Conservation (phyloP, 2,888 invertebrate species). For the Acleris laterana region DNA sequence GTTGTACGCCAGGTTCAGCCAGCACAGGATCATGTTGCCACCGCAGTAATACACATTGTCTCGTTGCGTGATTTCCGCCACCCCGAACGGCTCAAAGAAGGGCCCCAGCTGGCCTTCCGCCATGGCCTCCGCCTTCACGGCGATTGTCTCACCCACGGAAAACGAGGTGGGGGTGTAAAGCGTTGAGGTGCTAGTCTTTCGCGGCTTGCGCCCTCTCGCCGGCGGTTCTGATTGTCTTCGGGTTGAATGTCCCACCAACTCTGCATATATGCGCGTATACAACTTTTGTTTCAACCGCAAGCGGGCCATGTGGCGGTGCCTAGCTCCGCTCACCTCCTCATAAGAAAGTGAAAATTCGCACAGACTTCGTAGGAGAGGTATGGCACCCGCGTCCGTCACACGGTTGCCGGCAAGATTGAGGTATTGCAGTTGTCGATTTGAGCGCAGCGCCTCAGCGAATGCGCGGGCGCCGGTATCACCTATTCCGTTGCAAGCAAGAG, state of each 20-base stretch:
- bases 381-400: constrained; percentile 46
- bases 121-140: constrained; percentile 39
- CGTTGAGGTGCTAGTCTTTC: constrained; percentile 35
- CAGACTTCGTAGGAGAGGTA: constrained; percentile 40
- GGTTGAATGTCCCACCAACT: constrained; percentile 9
- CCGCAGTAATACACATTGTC: constrained; percentile 38
- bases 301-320: constrained; percentile 41
- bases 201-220: constrained; percentile 6
- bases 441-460: constrained; percentile 45
- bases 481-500: constrained; percentile 44
- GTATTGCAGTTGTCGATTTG: constrained; percentile 47
- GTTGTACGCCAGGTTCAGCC: constrained; percentile 48
- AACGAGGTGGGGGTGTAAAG: background rate
- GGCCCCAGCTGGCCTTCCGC: constrained; percentile 38
- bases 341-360: constrained; percentile 43
- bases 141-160: background rate
- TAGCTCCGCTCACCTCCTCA: constrained; percentile 41
- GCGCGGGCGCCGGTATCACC: constrained; percentile 45
- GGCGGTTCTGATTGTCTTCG: constrained; percentile 1
- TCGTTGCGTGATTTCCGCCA: constrained; percentile 37
- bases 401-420: constrained; percentile 49
- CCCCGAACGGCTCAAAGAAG: constrained; percentile 43
- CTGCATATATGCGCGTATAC: constrained; percentile 24
- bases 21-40: constrained; percentile 46
- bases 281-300: constrained; percentile 36